Base-by-base conservation (phyloP, 2,888 invertebrate species). In the Coleophora flavipennella region DNA sequence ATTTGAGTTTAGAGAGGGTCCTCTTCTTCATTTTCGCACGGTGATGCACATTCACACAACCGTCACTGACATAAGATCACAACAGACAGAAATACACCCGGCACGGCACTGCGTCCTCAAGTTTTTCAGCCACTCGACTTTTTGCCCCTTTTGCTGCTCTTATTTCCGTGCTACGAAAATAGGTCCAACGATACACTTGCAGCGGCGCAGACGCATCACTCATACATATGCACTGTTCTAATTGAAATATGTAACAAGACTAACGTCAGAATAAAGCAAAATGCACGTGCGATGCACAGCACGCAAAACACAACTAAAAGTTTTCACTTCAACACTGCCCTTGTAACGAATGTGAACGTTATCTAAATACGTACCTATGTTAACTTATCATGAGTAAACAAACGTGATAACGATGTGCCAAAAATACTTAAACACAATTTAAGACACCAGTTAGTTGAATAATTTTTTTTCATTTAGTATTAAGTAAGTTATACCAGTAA, bases 91-190 rank as follows among this genome's bases (percentile, higher is more conserved):
- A 83, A 83, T 81, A 83, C 72, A 73, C 71, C 61, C 72, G 53
- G 68, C 71, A 72, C 72, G 53, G 68, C 71, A 72, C 72, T 67
- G 68, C 77, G 76, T 76, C 75, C 76, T 76, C 76, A 72, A 80
- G 74, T 81, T 83, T 81, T 83, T 81, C 72, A 75, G 72, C 61
- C 72, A 67, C 75, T 66, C 57, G 54, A 64, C 75, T 76, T 83
- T 84, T 84, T 83, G 81, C 73, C 81, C 79, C 80, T 83, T 80
- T 83, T 83, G 75, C 75, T 73, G 79, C 75, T 81, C 80, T 81
- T 84, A 84, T 81, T 84, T 84, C 84, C 83, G 84, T 84, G 76
- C 75, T 77, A 81, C 84, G 75, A 83, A 84, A 84, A 84, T 84
- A 84, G 83, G 76, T 61, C 64, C 64, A 67, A 68, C 73, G 79